Conservation (phyloP, 2,888 invertebrate species). For the Apodemia zela region DNA sequence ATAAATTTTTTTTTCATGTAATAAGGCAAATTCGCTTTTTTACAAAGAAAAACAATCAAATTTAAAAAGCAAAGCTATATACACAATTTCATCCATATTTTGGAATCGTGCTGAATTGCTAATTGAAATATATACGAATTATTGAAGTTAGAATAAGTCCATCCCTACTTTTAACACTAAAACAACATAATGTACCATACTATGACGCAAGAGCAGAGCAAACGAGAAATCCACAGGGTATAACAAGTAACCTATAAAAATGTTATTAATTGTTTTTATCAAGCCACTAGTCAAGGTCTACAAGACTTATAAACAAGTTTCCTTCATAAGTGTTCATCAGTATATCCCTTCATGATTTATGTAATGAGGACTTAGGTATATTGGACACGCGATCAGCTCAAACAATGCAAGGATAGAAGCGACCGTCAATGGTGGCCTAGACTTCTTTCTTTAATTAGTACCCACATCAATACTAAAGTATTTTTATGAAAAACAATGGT, state of each 20-base stretch:
- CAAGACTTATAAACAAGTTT: conserved; percentile 55
- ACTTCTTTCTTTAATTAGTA: conserved; percentile 73
- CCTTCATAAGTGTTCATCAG: conserved; percentile 47
- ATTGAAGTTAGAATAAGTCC: too few relatives aligned
- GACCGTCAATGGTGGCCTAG: conserved; percentile 56
- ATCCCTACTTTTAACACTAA: too few relatives aligned
- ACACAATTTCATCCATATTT: too few relatives aligned
- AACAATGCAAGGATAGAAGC: conserved; percentile 77
- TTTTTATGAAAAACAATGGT: conserved; percentile 67
- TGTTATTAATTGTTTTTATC: conserved; percentile 21
- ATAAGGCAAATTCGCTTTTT: too few relatives aligned
- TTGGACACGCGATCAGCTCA: conserved; percentile 68
- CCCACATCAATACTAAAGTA: conserved; percentile 61
- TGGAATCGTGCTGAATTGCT: too few relatives aligned
- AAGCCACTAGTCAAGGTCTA: conserved; percentile 55
- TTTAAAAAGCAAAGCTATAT: too few relatives aligned
- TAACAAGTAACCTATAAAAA: not conserved
- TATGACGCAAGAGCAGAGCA: not conserved
- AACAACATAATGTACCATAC: too few relatives aligned
- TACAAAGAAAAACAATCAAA: too few relatives aligned
- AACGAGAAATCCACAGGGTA: not conserved
- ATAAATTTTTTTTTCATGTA: too few relatives aligned
- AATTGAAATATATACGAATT: too few relatives aligned
- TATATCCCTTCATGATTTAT: conserved; percentile 70
- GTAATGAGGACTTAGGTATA: conserved; percentile 68